Percentiles rank a stretch among this genome's conserved stretches.
Evolutionary conservation across 2,113 vertebrate species (phyloP).

Genomic region (Platysteira castanea): DNA sequence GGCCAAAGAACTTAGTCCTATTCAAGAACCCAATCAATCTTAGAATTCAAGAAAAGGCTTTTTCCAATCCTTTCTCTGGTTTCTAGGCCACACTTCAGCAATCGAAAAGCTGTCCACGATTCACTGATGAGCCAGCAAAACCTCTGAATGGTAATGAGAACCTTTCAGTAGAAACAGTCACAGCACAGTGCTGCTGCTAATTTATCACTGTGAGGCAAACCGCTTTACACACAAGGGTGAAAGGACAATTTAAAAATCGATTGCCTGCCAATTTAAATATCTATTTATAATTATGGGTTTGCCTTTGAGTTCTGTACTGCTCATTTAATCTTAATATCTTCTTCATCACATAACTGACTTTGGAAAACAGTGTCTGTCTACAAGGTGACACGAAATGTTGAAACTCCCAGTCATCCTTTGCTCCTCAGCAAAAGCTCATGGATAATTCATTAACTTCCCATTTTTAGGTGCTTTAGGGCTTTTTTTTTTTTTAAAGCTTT

Average conservation of each 20-base stretch:
- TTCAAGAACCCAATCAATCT: background rate
- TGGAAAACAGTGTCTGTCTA: background rate
- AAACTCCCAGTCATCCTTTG: background rate
- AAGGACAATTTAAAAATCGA: slow-evolving; percentile 48
- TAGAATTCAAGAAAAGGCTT: background rate
- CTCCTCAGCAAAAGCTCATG: background rate
- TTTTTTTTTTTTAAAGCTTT: background rate
- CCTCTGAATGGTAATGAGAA: slow-evolving; percentile 44
- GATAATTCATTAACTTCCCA: background rate
- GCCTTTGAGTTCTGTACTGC: background rate
- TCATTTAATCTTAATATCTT: slow-evolving; percentile 31
- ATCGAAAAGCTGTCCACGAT: background rate
- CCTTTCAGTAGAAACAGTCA: slow-evolving; percentile 16
- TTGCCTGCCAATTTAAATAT: slow-evolving; percentile 36
- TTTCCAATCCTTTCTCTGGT: slow-evolving; percentile 4
- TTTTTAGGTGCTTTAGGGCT: background rate
- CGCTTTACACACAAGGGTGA: background rate
- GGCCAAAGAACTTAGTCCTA: background rate
- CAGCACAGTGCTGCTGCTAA: slow-evolving; percentile 2
- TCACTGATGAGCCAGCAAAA: slow-evolving; percentile 43
- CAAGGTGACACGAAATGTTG: background rate
- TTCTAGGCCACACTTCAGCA: slow-evolving; percentile 9
- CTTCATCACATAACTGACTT: background rate
- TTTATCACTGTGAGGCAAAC: slow-evolving; percentile 20
- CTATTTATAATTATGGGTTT: slow-evolving; percentile 32